A percentile compares a stretch with the other conserved stretches of the same genome.
Conservation (phyloP, 2,888 invertebrate species). For the Ichneumoninae sp. region DNA sequence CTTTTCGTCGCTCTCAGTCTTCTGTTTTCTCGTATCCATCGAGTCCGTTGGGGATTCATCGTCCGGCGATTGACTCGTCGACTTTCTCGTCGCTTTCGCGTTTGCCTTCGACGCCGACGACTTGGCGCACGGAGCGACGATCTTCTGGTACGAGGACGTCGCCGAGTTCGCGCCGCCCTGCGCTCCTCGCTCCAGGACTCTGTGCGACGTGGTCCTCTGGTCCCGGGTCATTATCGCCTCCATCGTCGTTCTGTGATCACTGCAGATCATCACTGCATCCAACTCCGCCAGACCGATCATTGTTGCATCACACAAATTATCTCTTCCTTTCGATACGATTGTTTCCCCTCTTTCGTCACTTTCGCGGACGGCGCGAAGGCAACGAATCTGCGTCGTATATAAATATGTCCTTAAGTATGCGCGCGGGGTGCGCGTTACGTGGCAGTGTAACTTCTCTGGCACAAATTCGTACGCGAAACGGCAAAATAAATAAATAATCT, state of each 20-base stretch:
- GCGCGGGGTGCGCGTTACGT: conserved; percentile 47
- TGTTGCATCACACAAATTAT: conserved; percentile 71
- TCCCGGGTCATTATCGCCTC: conserved; percentile 79
- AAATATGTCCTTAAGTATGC: conserved; percentile 7
- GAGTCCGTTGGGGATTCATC: conserved; percentile 20
- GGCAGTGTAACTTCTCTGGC: conserved; percentile 15
- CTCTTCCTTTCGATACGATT: neutral
- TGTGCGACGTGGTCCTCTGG: conserved; percentile 81
- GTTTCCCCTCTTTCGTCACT: conserved; percentile 45
- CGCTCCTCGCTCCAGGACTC: conserved; percentile 73
- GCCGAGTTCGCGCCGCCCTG: conserved; percentile 53
- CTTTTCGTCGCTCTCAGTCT: conserved; percentile 55
- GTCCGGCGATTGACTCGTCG: conserved; percentile 27
- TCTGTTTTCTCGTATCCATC: conserved; percentile 47
- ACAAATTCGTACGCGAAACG: neutral
- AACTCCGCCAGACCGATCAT: conserved; percentile 65
- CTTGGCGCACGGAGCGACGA: conserved; percentile 24
- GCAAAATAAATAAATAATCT: conserved; percentile 29
- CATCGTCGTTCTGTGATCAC: conserved; percentile 71
- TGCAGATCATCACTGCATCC: conserved; percentile 69
- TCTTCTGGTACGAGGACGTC: conserved; percentile 55
- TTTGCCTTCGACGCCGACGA: conserved; percentile 33
- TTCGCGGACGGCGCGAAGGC: neutral
- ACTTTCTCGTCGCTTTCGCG: conserved; percentile 25
- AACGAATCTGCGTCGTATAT: neutral